Evolutionary conservation across 2,113 vertebrate genomes (phyloP).

Genomic region (Malurus alboscapulatus): DNA sequence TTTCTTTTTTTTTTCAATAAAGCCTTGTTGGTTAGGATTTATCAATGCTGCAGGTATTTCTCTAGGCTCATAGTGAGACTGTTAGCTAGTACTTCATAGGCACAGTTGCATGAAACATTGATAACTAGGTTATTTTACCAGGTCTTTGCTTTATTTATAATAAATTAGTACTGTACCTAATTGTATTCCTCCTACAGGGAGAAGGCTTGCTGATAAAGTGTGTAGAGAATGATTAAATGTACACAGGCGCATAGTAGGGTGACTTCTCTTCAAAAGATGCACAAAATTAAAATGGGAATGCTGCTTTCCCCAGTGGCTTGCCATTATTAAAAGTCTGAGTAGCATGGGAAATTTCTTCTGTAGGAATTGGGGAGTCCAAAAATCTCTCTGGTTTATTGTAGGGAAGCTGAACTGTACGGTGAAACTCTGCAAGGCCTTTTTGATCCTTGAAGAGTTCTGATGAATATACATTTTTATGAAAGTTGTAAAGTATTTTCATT

Average conservation of each 20-base stretch:
- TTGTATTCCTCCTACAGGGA: conserved; percentile 70
- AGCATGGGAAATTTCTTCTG: conserved; percentile 73
- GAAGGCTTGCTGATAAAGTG: conserved; percentile 64
- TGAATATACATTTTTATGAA: conserved; percentile 74
- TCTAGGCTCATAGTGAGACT: conserved; percentile 35
- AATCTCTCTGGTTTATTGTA: conserved; percentile 67
- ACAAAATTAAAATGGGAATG: conserved; percentile 74
- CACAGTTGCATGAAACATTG: conserved; percentile 51
- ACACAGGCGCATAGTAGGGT: conserved; percentile 49
- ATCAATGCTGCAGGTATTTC: conserved; percentile 44
- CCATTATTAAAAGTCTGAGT: conserved; percentile 75
- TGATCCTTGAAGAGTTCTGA: conserved; percentile 76
- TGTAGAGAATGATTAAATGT: conserved; percentile 67
- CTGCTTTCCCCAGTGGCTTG: conserved; percentile 62
- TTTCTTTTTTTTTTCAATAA: conserved; percentile 32
- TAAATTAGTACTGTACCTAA: conserved; percentile 70
- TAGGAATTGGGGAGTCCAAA: conserved; percentile 59
- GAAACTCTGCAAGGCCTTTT: conserved; percentile 75
- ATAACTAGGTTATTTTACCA: conserved; percentile 68
- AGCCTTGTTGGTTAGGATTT: conserved; percentile 26
- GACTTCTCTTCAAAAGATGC: conserved; percentile 68
- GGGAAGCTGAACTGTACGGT: conserved; percentile 71
- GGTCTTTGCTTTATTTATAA: conserved; percentile 70
- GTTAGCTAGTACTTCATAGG: conserved; percentile 51
- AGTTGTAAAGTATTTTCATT: conserved; percentile 71